These are phyloP conservation scores for Sesia bembeciformis DNA, from an alignment of 2,888 invertebrate species.

Conservation along the genomic window DNA sequence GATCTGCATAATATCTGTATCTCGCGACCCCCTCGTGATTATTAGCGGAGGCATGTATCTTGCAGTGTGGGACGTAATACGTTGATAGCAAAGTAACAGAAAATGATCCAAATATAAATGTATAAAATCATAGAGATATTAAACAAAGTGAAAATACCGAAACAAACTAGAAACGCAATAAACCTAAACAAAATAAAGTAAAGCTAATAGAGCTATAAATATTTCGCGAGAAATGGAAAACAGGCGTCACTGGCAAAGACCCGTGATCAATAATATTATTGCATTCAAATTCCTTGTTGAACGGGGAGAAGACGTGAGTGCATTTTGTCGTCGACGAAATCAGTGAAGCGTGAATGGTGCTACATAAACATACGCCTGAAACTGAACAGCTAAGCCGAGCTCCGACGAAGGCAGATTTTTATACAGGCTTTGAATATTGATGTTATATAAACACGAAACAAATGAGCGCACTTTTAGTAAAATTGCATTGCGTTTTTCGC, in stretches of 20 bases:
- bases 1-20: no score
- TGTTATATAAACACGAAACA: conserved; percentile 33
- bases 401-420: conserved; percentile 39
- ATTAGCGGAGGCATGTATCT: no score
- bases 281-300: conserved; percentile 48
- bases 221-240: not conserved
- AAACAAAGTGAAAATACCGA: no score
- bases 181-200: no score
- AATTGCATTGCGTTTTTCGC: not conserved
- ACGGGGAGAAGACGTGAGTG: conserved; percentile 56
- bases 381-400: conserved; percentile 40
- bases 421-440: conserved; percentile 55
- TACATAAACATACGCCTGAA: conserved; percentile 50
- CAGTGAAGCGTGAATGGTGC: conserved; percentile 45
- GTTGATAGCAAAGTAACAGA: no score
- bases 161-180: no score
- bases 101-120: no score
- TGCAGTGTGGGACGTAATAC: no score
- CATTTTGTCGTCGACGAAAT: conserved; percentile 65
- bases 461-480: not conserved
- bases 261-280: conserved; percentile 53
- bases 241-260: conserved; percentile 10
- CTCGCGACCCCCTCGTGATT: no score
- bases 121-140: no score
- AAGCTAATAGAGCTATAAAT: no score